These are phyloP conservation scores for Coryphaenoides rupestris DNA, from an alignment of 2,113 vertebrate species.

Conservation along the genomic window DNA sequence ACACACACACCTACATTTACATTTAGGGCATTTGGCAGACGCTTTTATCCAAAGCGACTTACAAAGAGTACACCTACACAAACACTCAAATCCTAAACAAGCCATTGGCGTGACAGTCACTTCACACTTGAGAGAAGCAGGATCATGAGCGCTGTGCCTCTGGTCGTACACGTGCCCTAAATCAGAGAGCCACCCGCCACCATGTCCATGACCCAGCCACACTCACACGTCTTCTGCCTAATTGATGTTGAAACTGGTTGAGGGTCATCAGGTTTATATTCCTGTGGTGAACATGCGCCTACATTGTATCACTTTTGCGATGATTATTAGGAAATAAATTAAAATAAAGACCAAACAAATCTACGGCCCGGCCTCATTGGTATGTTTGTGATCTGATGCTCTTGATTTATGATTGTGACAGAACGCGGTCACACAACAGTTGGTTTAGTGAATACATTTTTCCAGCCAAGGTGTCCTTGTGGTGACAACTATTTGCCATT, in stretches of 20 bases:
- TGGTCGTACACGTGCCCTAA: conserved; percentile 89
- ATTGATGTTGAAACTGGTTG: conserved; percentile 89
- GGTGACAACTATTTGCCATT: too few species aligned
- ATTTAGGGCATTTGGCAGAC: too few species aligned
- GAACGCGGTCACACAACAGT: too few species aligned
- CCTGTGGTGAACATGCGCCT: too few species aligned
- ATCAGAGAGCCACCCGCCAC: conserved; percentile 91
- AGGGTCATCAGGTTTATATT: conserved; percentile 76
- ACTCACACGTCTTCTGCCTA: conserved; percentile 79
- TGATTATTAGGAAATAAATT: conserved; percentile 69
- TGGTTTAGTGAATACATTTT: too few species aligned
- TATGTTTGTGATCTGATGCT: too few species aligned
- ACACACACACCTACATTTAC: conserved; percentile 2
- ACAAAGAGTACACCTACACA: too few species aligned
- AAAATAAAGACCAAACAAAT: conserved; percentile 78
- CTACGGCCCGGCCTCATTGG: not conserved
- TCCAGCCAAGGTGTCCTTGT: too few species aligned
- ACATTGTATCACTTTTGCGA: not conserved
- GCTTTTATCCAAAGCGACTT: too few species aligned
- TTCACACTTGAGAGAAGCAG: conserved; percentile 80
- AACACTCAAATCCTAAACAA: conserved; percentile 32
- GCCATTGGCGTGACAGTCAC: conserved; percentile 71
- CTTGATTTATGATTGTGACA: too few species aligned
- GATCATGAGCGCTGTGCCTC: conserved; percentile 82
- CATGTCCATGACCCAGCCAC: conserved; percentile 82